phyloP scores from a whole-genome alignment of 1,140 invertebrate species.

The Drosophila sturtevanti region DNA sequence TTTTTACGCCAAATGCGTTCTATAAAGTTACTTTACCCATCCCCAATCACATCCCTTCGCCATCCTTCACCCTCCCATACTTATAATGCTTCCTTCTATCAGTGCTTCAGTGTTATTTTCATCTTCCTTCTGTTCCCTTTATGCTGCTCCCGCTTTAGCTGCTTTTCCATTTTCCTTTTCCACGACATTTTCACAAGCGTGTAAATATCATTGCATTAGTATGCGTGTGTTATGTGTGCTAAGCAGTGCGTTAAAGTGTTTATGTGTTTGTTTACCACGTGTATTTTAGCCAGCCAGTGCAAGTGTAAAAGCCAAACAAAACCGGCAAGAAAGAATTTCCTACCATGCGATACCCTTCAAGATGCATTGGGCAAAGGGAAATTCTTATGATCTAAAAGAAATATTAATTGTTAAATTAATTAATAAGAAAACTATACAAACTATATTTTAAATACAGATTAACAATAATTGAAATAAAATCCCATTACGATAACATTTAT shows the following conservation, averaged over 20 bases:
- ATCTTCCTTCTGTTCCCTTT: background rate
- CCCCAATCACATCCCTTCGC: background rate
- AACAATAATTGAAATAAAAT: too few species aligned
- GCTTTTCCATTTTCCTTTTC: constrained; percentile 33
- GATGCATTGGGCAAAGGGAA: background rate
- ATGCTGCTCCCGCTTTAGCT: background rate
- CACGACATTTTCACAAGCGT: constrained; percentile 53
- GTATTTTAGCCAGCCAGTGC: background rate
- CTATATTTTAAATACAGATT: too few species aligned
- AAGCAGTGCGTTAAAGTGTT: constrained; percentile 74
- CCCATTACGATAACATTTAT: too few species aligned
- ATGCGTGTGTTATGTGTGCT: constrained; percentile 36
- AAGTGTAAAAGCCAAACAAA: constrained; percentile 19
- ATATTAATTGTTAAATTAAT: background rate
- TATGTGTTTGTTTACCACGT: constrained; percentile 50
- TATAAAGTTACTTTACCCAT: constrained; percentile 49
- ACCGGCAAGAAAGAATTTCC: background rate
- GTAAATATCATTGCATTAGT: constrained; percentile 46
- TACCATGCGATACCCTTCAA: background rate
- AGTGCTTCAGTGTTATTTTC: background rate
- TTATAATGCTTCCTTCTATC: background rate
- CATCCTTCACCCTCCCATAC: too few species aligned
- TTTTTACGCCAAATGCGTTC: constrained; percentile 75
- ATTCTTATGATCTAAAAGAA: too few species aligned
- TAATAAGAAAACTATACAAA: too few species aligned